These are phyloP conservation scores for Pipistrellus pygmaeus DNA, from an alignment of 2,797 vertebrate species.

Conservation along the genomic window DNA sequence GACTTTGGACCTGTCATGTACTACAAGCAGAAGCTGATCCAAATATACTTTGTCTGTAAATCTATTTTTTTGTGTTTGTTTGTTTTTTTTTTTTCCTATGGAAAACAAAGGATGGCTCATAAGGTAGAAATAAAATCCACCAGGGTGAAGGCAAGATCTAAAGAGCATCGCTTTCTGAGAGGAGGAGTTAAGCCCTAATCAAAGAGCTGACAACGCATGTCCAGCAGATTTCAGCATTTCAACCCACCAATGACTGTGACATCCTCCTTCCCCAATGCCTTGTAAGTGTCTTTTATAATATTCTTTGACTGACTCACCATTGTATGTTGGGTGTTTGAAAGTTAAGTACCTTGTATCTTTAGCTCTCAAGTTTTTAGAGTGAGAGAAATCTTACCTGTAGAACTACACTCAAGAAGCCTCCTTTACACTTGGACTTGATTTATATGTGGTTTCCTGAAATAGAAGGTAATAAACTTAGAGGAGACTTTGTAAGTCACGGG, in stretches of 20 bases:
- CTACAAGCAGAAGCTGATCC: not conserved
- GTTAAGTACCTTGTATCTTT: not conserved
- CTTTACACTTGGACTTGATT: not conserved
- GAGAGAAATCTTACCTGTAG: not conserved
- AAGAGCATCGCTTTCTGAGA: not conserved
- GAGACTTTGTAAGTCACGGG: not conserved
- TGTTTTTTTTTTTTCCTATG: not conserved
- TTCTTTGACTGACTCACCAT: not conserved
- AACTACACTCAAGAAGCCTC: not conserved
- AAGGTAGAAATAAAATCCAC: not conserved
- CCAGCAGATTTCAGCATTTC: not conserved
- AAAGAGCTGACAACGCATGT: not conserved
- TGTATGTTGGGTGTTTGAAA: not conserved
- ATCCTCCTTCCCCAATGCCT: not conserved
- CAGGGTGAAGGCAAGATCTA: not conserved
- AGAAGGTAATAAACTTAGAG: not conserved
- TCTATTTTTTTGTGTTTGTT: too few relatives aligned
- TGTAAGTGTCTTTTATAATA: not conserved
- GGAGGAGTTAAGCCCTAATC: not conserved
- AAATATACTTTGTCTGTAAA: not conserved
- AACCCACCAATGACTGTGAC: not conserved
- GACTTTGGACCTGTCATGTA: fast-evolving
- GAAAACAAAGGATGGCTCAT: not conserved
- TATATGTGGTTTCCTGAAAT: not conserved
- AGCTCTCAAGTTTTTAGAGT: not conserved